Percentiles rank a stretch among this genome's conserved stretches.
Evolutionary conservation across 2,113 vertebrate genomes (phyloP).

Genomic region (Bostrychus sinensis): DNA sequence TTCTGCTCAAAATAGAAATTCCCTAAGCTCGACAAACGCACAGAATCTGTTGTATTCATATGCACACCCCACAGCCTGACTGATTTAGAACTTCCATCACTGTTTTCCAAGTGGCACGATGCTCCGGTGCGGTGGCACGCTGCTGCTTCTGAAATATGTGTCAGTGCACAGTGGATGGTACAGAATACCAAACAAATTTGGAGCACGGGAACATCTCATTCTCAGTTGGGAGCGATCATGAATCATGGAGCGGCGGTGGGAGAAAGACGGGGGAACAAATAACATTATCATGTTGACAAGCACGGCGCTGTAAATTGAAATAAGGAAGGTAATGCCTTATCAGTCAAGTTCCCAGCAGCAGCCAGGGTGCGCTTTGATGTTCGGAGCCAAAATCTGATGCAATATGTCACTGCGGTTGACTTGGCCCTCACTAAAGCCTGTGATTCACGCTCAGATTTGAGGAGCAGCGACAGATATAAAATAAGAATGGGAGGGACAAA

Average conservation of each 20-base stretch:
- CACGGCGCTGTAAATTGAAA: constrained; percentile 39
- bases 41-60: constrained; percentile 3
- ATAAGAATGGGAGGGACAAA: constrained; percentile 38
- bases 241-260: constrained; percentile 6
- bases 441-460: constrained; percentile 47
- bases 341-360: constrained; percentile 33
- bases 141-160: constrained; percentile 9
- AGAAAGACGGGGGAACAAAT: constrained; percentile 24
- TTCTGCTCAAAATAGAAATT: too few relatives aligned
- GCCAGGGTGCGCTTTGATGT: constrained; percentile 26
- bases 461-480: constrained; percentile 32
- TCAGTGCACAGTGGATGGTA: constrained; percentile 13
- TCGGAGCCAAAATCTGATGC: constrained; percentile 41
- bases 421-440: constrained; percentile 16
- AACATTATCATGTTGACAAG: constrained; percentile 35
- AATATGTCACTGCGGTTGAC: constrained; percentile 45
- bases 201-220: constrained; percentile 15
- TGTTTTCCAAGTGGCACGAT: constrained; percentile 25
- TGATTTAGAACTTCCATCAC: constrained; percentile 38
- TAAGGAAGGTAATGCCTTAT: constrained; percentile 20
- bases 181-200: constrained; percentile 16
- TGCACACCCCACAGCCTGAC: constrained; percentile 17
- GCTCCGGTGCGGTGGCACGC: constrained; percentile 13
- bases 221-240: constrained; percentile 17
- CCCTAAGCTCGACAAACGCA: background rate